Conservation (phyloP, 2,113 vertebrate genomes). For the Genyomyrus donnyi region DNA sequence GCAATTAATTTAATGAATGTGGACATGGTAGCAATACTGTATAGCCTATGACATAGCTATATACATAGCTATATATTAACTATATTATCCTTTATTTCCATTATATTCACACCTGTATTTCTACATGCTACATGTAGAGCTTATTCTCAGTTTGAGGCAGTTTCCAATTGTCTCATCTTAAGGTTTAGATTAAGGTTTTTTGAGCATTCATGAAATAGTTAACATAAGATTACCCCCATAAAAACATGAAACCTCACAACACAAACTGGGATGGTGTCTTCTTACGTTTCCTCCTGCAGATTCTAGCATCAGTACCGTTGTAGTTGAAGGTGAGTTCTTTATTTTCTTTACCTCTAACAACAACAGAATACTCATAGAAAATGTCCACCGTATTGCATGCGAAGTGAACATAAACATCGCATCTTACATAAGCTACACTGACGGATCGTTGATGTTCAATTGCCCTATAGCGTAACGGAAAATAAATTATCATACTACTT, state of each 20-base stretch:
- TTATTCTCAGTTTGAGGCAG: background rate
- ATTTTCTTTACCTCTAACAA: background rate
- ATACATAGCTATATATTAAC: background rate
- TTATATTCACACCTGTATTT: background rate
- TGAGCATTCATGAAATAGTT: background rate
- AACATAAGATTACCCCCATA: background rate
- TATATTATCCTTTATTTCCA: background rate
- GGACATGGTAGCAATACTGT: background rate
- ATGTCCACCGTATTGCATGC: background rate
- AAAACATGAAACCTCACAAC: background rate
- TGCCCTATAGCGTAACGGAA: background rate
- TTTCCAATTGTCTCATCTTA: background rate
- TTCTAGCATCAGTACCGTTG: background rate
- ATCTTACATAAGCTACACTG: background rate
- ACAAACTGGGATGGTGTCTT: background rate
- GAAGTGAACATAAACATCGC: background rate
- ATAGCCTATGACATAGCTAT: background rate
- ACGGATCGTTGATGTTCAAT: background rate
- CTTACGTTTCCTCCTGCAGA: background rate
- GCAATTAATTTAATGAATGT: background rate
- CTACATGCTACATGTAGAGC: background rate
- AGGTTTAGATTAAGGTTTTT: background rate
- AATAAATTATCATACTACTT: background rate
- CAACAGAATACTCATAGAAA: background rate
- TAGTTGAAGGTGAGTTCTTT: background rate